A percentile compares a stretch with the other conserved stretches of the same genome.
These are phyloP conservation scores for Halichondria panicea DNA, from an alignment of 37 sponge, comb jelly and placozoan species.

Conservation along the genomic window DNA sequence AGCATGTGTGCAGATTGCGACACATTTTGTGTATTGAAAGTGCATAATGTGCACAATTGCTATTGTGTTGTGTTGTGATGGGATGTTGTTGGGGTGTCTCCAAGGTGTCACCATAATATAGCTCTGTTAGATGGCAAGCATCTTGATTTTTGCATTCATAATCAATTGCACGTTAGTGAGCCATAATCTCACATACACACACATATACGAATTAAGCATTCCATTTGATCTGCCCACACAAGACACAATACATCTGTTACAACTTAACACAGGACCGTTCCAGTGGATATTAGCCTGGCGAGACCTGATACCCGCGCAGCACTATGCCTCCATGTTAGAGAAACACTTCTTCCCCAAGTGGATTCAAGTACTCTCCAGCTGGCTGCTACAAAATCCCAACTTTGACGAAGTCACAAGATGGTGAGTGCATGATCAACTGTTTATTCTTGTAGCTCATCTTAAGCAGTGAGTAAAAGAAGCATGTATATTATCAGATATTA, in stretches of 20 bases:
- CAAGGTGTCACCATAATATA: too few relatives aligned
- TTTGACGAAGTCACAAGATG: slow-evolving; percentile 94
- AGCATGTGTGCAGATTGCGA: neutral
- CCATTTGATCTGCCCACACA: neutral
- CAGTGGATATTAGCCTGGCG: slow-evolving; percentile 90
- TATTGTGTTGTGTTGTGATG: too few relatives aligned
- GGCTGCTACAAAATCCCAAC: slow-evolving; percentile 55
- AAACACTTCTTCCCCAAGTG: slow-evolving; percentile 96
- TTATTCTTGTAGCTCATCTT: too few relatives aligned
- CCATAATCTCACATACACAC: slow-evolving; percentile 20
- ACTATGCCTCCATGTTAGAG: slow-evolving; percentile 81
- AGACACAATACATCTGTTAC: neutral
- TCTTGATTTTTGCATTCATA: too few relatives aligned
- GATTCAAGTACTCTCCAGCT: slow-evolving; percentile 71
- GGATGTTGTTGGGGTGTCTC: too few relatives aligned
- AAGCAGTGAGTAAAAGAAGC: too few relatives aligned
- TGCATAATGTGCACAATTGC: too few relatives aligned
- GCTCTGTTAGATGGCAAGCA: too few relatives aligned
- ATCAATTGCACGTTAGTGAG: neutral
- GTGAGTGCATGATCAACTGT: slow-evolving; percentile 49
- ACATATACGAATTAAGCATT: neutral
- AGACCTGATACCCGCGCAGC: slow-evolving; percentile 83
- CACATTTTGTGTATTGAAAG: too few relatives aligned
- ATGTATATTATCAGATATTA: too few relatives aligned
- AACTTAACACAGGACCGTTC: slow-evolving; percentile 71